phyloP scores from a whole-genome alignment of 2,888 invertebrate genomes.

The Stictocephala bisonia region DNA sequence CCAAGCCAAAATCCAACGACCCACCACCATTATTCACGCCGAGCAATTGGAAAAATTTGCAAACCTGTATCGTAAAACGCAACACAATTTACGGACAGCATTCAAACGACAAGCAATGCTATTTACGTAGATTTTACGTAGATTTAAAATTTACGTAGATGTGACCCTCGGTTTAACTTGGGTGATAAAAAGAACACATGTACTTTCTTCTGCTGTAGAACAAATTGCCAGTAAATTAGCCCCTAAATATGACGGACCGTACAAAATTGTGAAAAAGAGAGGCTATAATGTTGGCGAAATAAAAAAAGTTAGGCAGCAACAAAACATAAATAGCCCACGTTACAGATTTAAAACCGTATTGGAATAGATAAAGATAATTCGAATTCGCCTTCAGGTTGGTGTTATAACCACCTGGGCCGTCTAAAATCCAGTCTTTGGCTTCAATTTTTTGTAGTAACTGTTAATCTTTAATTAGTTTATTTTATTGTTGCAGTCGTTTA shows the following conservation, averaged over 20 bases:
- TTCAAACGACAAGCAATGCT: neutral
- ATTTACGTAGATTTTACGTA: too few relatives aligned
- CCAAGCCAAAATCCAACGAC: too few relatives aligned
- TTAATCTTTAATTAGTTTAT: too few relatives aligned
- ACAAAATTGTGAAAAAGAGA: neutral
- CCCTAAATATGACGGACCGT: neutral
- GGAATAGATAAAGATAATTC: too few relatives aligned
- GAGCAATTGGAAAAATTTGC: neutral
- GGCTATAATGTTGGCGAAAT: neutral
- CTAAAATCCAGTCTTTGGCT: too few relatives aligned
- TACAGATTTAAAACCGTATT: neutral
- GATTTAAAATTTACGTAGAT: too few relatives aligned
- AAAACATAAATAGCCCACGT: neutral
- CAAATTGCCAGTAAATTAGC: neutral
- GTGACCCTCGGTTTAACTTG: too few relatives aligned
- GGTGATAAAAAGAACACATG: neutral
- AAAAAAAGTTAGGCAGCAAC: neutral
- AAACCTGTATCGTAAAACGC: neutral
- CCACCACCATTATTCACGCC: too few relatives aligned
- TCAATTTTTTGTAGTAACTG: too few relatives aligned
- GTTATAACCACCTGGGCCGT: too few relatives aligned
- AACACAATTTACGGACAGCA: neutral
- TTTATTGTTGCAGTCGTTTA: too few relatives aligned
- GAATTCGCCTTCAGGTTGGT: too few relatives aligned
- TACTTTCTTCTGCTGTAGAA: neutral